phyloP scores from a whole-genome alignment of 2,888 invertebrate genomes.

The Gordius sp. region DNA sequence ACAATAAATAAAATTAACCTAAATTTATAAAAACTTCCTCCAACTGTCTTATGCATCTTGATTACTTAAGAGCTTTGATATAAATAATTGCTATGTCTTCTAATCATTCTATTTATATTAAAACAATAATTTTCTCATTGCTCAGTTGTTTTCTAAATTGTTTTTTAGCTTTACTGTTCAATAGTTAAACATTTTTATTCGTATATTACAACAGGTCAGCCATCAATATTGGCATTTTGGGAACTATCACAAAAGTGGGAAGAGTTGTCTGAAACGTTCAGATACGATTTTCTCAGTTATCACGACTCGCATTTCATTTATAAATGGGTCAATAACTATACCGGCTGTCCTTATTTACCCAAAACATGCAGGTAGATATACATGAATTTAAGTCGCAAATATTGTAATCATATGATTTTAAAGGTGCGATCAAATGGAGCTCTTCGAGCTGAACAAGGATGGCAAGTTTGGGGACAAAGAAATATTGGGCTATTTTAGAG shows the following conservation, averaged over 20 bases:
- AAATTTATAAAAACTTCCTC: no score
- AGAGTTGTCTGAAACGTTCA: conserved; percentile 4
- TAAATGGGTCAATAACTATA: neutral
- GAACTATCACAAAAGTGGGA: neutral
- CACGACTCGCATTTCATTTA: conserved; percentile 14
- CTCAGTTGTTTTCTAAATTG: no score
- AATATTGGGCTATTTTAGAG: conserved; percentile 1
- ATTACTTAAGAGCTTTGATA: no score
- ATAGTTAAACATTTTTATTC: neutral
- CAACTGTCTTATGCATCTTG: no score
- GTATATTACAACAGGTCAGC: neutral
- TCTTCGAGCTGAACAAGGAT: neutral
- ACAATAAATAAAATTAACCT: no score
- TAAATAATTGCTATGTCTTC: no score
- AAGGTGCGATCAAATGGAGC: conserved; percentile 13
- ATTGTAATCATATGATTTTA: neutral
- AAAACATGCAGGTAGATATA: neutral
- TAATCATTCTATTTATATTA: no score
- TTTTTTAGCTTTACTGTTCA: no score
- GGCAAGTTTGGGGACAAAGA: neutral
- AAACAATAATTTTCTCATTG: no score
- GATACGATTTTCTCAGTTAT: conserved; percentile 10
- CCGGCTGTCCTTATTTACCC: neutral
- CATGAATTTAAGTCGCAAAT: neutral
- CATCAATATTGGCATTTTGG: neutral